A percentile compares a stretch with the other conserved stretches of the same genome.
phyloP scores from a whole-genome alignment of 2,797 vertebrate genomes.

The Falco rusticolus region DNA sequence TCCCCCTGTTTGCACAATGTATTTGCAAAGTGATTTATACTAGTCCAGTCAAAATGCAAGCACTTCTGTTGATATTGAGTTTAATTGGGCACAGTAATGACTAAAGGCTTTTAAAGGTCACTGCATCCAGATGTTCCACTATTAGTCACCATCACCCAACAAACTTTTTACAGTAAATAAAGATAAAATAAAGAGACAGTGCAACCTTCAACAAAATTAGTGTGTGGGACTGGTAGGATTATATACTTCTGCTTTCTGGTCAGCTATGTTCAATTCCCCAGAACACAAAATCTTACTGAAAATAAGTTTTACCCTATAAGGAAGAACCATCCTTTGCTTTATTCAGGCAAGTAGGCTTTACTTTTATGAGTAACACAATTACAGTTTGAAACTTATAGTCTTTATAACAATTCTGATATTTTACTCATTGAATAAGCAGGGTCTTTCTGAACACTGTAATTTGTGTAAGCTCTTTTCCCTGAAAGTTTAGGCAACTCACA shows the following conservation, averaged over 20 bases:
- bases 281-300: slow-evolving; percentile 47
- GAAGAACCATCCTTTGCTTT: background rate
- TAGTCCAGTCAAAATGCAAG: slow-evolving; percentile 74
- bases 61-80: slow-evolving; percentile 78
- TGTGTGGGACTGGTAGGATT: slow-evolving; percentile 68
- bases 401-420: background rate
- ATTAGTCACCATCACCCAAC: slow-evolving; percentile 80
- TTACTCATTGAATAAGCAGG: background rate
- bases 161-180: slow-evolving; percentile 80
- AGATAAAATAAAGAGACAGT: slow-evolving; percentile 80
- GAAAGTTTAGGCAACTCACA: background rate
- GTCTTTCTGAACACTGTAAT: background rate
- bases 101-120: slow-evolving; percentile 81
- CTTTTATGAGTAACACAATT: background rate
- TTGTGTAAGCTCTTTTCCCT: background rate
- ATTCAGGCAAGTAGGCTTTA: background rate
- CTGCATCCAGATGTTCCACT: slow-evolving; percentile 79
- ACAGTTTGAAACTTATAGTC: background rate
- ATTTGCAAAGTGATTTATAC: slow-evolving; percentile 75
- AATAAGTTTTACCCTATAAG: slow-evolving; percentile 55
- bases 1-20: slow-evolving; percentile 57
- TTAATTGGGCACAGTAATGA: slow-evolving; percentile 80
- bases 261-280: slow-evolving; percentile 50
- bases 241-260: slow-evolving; percentile 73
- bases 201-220: slow-evolving; percentile 73